Conservation (phyloP, 1,140 invertebrate species). For the Drosophila arawakana region DNA sequence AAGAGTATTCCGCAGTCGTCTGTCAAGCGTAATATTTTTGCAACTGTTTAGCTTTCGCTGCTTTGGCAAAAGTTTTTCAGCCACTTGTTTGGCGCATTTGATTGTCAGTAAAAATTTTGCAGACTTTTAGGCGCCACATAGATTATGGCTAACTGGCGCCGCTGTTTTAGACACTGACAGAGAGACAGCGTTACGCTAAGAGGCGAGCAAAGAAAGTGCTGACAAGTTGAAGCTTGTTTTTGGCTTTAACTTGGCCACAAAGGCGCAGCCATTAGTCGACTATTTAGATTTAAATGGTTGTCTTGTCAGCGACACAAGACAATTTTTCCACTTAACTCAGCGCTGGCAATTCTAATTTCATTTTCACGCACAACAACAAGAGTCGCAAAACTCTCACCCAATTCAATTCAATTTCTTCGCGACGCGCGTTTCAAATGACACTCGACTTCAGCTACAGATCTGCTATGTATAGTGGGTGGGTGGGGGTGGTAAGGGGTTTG, state of each 20-base stretch:
- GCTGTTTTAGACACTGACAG: conserved; percentile 18
- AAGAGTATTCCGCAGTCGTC: conserved; percentile 22
- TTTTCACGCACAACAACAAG: conserved; percentile 59
- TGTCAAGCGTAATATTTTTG: neutral
- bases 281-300: conserved; percentile 63
- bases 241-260: conserved; percentile 67
- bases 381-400: conserved; percentile 1
- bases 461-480: neutral
- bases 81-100: conserved; percentile 53
- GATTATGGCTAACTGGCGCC: conserved; percentile 80
- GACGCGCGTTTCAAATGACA: conserved; percentile 58
- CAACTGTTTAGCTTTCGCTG: conserved; percentile 31
- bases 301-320: conserved; percentile 64
- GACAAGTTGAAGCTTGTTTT: conserved; percentile 15
- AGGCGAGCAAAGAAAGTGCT: neutral
- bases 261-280: conserved; percentile 54
- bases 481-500: neutral
- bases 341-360: conserved; percentile 79
- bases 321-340: conserved; percentile 39
- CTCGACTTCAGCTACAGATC: conserved; percentile 63
- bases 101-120: conserved; percentile 80
- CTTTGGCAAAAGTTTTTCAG: conserved; percentile 56
- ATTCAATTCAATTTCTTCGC: conserved; percentile 78
- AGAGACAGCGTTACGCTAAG: conserved; percentile 13
- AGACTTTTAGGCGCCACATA: conserved; percentile 75